Evolutionary conservation across 2,888 invertebrate genomes (phyloP), one percentile per base, ranked within the genome.

Genomic region (Synanthedon vespiformis): DNA sequence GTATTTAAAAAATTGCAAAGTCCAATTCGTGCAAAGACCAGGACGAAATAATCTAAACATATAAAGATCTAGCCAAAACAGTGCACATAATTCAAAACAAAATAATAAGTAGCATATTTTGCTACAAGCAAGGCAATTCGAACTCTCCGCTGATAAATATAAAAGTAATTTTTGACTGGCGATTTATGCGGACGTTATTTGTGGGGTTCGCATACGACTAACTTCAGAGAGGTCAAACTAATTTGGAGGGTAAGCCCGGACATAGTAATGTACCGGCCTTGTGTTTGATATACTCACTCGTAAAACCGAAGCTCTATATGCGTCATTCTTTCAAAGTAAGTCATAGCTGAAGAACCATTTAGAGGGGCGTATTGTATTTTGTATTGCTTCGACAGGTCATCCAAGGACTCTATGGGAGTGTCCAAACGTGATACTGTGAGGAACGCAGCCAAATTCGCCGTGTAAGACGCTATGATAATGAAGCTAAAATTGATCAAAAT

Each of bases 391-490:
- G 96, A 95, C 40, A 99, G 88, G 77, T 98, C 98, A 64, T 98
- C 98, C 61, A 99, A 82, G 0, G 95, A 96, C 67, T 97, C 96
- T 47, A 98, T 94, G 0, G 97, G 96, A 0, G 95, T 95, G 65
- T 98, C 97, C 70, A 98, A 88, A 14, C 97, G 91, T 0, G 97
- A 97, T 0, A 96, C 96, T 0, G 99, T 99, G 54, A 99, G 88
- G 74, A 98, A 99, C 1, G 99, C 99, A 2, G 99, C 99, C 70
- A 99, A 89, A 80, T 99, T 99, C 1, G 99, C 99, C 0, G 99
- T 99, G 80, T 99, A 99, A 0, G 98, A 98, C 3, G 99, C 99
- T 71, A 99, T 98, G 60, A 99, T 97, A 72, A 99, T 98, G 78
- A 99, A 99, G 0, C 90, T 90, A 64, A 11, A 53, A 47, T 55